Percentiles rank a stretch among this genome's conserved stretches.
phyloP scores from a whole-genome alignment of 1,140 invertebrate genomes.

The Euschistus heros region DNA sequence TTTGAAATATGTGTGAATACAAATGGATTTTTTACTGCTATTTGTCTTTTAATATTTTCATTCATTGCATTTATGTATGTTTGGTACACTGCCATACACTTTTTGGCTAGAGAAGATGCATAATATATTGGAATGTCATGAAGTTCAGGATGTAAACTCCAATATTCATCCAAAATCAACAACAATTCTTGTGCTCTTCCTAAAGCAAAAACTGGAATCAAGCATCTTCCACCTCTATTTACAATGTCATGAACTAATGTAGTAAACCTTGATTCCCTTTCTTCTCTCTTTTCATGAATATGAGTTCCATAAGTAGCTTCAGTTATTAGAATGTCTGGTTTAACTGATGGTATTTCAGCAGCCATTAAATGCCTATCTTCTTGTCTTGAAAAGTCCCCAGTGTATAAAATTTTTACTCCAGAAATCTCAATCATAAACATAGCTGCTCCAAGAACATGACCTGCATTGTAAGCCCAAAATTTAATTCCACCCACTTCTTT shows the following conservation, averaged over 20 bases:
- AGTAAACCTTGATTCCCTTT: slow-evolving; percentile 90
- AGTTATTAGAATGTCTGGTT: slow-evolving; percentile 93
- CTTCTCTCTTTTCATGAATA: slow-evolving; percentile 96
- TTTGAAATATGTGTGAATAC: slow-evolving; percentile 99
- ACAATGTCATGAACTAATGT: slow-evolving; percentile 93
- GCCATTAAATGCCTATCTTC: slow-evolving; percentile 99
- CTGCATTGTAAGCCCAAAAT: slow-evolving; percentile 98
- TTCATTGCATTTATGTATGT: slow-evolving; percentile 99
- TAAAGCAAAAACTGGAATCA: slow-evolving; percentile 97
- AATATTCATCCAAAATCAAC: slow-evolving; percentile 96
- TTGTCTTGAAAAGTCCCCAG: slow-evolving; percentile 96
- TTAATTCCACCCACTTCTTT: slow-evolving; percentile 93
- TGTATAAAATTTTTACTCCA: slow-evolving; percentile 90
- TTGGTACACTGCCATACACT: slow-evolving; percentile 99
- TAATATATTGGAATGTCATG: slow-evolving; percentile 99
- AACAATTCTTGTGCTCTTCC: slow-evolving; percentile 94
- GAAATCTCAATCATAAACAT: slow-evolving; percentile 99
- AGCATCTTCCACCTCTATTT: slow-evolving; percentile 83
- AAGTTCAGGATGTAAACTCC: slow-evolving; percentile 93
- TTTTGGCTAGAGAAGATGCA: slow-evolving; percentile 96
- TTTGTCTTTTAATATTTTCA: slow-evolving; percentile 88
- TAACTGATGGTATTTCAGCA: slow-evolving; percentile 92
- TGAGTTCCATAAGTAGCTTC: slow-evolving; percentile 99
- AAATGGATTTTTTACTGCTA: slow-evolving; percentile 97
- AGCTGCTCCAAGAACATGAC: slow-evolving; percentile 95